Evolutionary conservation across 2,113 vertebrate genomes (phyloP).

Genomic region (Saguinus imperator): DNA sequence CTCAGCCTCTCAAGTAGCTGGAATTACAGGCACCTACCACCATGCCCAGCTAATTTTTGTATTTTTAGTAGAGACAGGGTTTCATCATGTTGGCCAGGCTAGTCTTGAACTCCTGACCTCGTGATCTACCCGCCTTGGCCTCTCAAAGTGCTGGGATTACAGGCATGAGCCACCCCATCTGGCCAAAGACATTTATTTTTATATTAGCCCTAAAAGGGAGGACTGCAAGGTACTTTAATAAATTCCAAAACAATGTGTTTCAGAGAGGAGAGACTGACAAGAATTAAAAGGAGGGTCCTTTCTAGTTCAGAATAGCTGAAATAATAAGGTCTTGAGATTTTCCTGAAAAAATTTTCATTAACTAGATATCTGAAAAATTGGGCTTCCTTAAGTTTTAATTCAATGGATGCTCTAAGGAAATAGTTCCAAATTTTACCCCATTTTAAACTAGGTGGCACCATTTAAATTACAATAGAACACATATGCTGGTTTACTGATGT

Average conservation of each 20-base stretch:
- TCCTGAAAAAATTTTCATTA: neutral
- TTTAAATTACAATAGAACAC: neutral
- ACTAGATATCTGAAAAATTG: neutral
- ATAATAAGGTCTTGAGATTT: neutral
- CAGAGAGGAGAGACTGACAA: neutral
- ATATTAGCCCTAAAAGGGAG: neutral
- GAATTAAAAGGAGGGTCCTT: neutral
- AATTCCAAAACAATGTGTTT: neutral
- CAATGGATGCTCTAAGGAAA: neutral
- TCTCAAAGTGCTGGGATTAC: too few relatives aligned
- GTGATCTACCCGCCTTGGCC: too few relatives aligned
- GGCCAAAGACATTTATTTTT: neutral
- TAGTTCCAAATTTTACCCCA: neutral
- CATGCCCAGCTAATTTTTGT: too few relatives aligned
- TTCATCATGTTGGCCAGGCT: too few relatives aligned
- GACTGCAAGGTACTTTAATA: neutral
- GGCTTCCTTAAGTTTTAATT: constrained; percentile 9
- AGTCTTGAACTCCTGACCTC: too few relatives aligned
- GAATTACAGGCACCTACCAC: too few relatives aligned
- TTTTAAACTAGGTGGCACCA: constrained; percentile 14
- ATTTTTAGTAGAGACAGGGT: too few relatives aligned
- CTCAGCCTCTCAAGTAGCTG: too few relatives aligned
- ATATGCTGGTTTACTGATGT: neutral
- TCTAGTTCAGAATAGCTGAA: neutral
- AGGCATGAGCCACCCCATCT: too few relatives aligned